phyloP scores from a whole-genome alignment of 2,888 invertebrate species.

The Temnothorax unifasciatus region DNA sequence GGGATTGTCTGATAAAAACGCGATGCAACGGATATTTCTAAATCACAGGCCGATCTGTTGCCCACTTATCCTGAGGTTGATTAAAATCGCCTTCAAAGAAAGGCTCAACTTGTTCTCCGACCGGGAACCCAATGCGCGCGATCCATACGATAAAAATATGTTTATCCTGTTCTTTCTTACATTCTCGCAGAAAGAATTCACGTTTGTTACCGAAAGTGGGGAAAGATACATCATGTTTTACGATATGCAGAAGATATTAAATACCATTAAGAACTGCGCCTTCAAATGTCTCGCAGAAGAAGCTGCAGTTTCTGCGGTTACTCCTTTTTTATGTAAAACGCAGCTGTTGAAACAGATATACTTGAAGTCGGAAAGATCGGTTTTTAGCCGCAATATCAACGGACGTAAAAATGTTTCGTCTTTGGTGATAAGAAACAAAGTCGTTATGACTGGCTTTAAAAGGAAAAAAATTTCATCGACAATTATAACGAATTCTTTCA shows the following conservation, averaged over 20 bases:
- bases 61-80: conserved; percentile 58
- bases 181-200: conserved; percentile 32
- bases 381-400: conserved; percentile 2
- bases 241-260: conserved; percentile 51
- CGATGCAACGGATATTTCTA: conserved; percentile 71
- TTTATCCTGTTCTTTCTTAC: conserved; percentile 66
- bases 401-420: neutral
- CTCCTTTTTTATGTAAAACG: neutral
- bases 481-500: neutral
- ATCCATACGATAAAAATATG: neutral
- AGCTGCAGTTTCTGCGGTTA: neutral
- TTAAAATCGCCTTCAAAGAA: conserved; percentile 45
- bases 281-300: conserved; percentile 8
- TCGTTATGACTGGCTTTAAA: neutral
- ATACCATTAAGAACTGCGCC: conserved; percentile 10
- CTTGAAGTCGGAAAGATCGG: neutral
- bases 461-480: conserved; percentile 5
- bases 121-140: neutral
- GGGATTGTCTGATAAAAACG: conserved; percentile 66
- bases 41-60: conserved; percentile 74
- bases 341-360: neutral
- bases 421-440: neutral
- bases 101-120: neutral
- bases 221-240: conserved; percentile 56
- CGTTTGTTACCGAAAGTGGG: conserved; percentile 36